Base-by-base conservation (phyloP, 2,888 invertebrate genomes). In the Synergus japonicus region DNA sequence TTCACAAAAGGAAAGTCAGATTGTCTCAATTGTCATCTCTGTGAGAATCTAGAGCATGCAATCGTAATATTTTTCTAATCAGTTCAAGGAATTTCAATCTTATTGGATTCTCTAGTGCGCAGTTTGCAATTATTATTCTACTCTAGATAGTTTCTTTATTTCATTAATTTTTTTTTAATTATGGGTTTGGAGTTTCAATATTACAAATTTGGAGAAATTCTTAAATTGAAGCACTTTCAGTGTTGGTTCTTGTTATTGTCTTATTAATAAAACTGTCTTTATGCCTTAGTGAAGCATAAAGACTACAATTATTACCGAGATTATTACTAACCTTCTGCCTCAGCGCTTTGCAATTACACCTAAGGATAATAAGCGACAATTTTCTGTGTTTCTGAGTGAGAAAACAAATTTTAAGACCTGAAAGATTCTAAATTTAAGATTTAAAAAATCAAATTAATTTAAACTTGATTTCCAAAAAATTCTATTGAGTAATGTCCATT, bases 11-110 rank as follows among this genome's bases (percentile, higher is more conserved):
- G 46, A 69, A 69, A 46, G 44, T 49, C 15, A 29, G 29, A 69
- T 69, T 69, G 15, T 54, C 54, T n/a, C 69, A 8, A 69, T 67
- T 54, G 54, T 54, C 54, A 54, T 54, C 54, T n/a, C 12, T 15
- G 10, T 13, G 18, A 46, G 49, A 69, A 69, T 69, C 69, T 69
- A 9, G 69, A 69, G 49, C 69, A 37, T 37, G 69, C 13, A 46
- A 67, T 69, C 46, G 46, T 69, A 18, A 22, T 46, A 8, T 69
- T 44, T 67, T 69, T 22, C 46, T 49, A 69, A 69, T 69, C 69
- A 69, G 69, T 69, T 67, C 69, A 69, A 69, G 69, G 69, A 46
- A 13, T 13, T 44, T 69, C 13, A 49, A 46, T 67, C 44, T 18
- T 9, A 18, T 46, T 8, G 29, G 13, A 69, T 69, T 15, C 69